phyloP scores from a whole-genome alignment of 2,888 invertebrate genomes.

The Nowickia ferox region DNA sequence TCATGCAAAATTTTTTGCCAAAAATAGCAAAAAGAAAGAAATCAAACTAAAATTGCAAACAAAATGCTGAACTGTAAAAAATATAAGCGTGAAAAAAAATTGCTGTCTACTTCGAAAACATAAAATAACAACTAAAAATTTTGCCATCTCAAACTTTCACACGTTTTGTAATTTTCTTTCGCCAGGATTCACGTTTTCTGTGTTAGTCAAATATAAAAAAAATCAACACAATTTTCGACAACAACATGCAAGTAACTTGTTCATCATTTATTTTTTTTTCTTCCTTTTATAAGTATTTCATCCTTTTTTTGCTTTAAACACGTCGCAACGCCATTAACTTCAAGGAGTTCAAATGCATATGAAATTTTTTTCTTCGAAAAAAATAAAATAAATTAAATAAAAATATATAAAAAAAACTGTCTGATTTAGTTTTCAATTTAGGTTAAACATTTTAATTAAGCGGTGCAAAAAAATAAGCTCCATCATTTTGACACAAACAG shows the following conservation, averaged over 20 bases:
- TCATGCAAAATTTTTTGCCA: constrained; percentile 73
- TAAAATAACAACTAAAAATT: constrained; percentile 53
- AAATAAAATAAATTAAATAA: neutral
- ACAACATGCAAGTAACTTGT: constrained; percentile 38
- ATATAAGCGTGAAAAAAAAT: constrained; percentile 54
- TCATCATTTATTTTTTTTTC: constrained; percentile 14
- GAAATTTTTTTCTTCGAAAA: neutral
- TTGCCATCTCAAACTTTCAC: constrained; percentile 56
- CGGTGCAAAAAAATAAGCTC: neutral
- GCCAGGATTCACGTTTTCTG: constrained; percentile 71
- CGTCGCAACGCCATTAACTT: constrained; percentile 12
- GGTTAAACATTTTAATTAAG: neutral
- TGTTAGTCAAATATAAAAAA: constrained; percentile 56
- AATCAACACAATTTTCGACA: constrained; percentile 23
- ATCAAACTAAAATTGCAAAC: constrained; percentile 50
- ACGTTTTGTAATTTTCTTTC: constrained; percentile 59
- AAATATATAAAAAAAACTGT: neutral
- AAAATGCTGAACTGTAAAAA: constrained; percentile 51
- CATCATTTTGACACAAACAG: neutral
- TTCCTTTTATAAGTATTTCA: neutral
- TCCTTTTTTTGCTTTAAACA: neutral
- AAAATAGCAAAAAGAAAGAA: constrained; percentile 59
- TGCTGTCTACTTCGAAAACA: constrained; percentile 62
- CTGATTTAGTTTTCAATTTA: neutral
- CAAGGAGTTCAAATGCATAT: constrained; percentile 14